Base-by-base conservation (phyloP, 2,113 vertebrate species). In the Siphamia tubifer region DNA sequence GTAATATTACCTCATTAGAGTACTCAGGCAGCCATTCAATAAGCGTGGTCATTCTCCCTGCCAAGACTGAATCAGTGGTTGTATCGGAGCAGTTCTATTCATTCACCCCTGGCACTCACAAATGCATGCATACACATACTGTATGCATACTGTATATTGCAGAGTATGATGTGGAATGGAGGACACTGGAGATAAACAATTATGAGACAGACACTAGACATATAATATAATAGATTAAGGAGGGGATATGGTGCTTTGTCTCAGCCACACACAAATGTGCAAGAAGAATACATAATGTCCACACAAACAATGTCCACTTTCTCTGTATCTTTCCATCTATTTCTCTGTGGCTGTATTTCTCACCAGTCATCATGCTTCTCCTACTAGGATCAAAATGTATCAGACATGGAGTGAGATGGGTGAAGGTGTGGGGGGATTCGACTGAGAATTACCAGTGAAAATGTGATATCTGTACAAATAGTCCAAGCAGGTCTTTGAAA, bases 1-100 rank as follows among this genome's bases (percentile, higher is more conserved):
- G 83, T 84, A 79, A 90, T 90, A 89, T 91, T 84, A 87, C 84
- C 82, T 90, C 85, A 89, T 90, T 89, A 83, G 79, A 80, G 81
- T 86, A 71, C 82, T 85, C 83, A 85, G 70, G 76, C 82, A 74
- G 68, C 65, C 74, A 68, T 90, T 90, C 84, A 89, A 87, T 87
- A 84, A 87, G 67, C 49, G 34, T 51, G 78, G 80, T 73, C 86
- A 85, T 87, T 87, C 72, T 77, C 68, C n/a, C 56, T 77, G 68
- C 68, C 66, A 75, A 70, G 48, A 69, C 39, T 35, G 31, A 55
- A 84, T 87, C 80, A 55, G 68, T 66, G 62, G 40, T 65, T 70
- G 70, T 63, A 79, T 82, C 56, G 62, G 68, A 79, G 68, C 75
- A 54, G 57, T 47, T 72, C 56, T 42, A 57, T 87, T 79, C 65